A percentile compares a stretch with the other conserved stretches of the same genome.
Conservation (phyloP, 2,797 vertebrate species). For the Gila robusta region DNA sequence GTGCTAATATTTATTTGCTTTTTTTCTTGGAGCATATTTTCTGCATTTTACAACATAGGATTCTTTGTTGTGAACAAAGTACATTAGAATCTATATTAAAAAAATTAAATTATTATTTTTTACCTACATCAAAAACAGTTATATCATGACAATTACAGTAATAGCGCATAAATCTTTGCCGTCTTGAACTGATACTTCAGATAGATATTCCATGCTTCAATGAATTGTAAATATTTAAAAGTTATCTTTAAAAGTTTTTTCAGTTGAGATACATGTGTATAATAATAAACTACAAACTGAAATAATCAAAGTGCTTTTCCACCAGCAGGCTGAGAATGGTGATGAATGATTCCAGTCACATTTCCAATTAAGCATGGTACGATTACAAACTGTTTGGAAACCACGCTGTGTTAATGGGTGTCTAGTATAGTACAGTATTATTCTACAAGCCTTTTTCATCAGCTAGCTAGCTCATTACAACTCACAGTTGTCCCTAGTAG, state of each 20-base stretch:
- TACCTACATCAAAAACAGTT: background rate
- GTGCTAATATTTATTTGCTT: conserved; percentile 46
- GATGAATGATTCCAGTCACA: background rate
- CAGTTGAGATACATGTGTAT: background rate
- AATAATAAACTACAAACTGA: background rate
- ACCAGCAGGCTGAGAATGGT: background rate
- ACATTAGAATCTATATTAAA: background rate
- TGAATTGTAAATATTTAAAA: background rate
- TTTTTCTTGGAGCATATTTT: conserved; percentile 45
- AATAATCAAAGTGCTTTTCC: background rate
- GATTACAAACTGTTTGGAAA: background rate
- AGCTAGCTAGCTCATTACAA: background rate
- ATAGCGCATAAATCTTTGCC: background rate
- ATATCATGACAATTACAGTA: background rate
- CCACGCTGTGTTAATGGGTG: background rate
- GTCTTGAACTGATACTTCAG: background rate
- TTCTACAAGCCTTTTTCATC: background rate
- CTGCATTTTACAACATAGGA: background rate
- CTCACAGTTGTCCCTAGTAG: background rate
- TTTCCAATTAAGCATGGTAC: background rate
- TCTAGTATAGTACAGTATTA: background rate
- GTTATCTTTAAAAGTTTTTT: background rate
- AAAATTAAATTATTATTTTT: background rate
- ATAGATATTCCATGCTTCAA: background rate
- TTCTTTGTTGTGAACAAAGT: background rate